These are phyloP conservation scores for Darevskia nairensis DNA, from an alignment of 2,797 vertebrate genomes.

Conservation along the genomic window DNA sequence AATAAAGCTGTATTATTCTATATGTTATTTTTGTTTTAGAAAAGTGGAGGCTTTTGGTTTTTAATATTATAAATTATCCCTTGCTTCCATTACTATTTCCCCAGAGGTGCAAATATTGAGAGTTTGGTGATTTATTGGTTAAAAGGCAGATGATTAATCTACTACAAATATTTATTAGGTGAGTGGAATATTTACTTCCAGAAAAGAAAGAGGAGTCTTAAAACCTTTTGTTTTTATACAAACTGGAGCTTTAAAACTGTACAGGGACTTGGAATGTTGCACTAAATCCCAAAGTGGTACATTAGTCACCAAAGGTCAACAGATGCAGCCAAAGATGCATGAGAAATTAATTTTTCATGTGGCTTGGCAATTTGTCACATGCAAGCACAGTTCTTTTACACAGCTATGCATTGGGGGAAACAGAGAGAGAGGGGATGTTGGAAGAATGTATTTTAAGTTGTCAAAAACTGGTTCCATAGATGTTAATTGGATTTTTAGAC, in stretches of 20 bases:
- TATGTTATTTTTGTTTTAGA: not conserved
- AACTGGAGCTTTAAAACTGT: not conserved
- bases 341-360: slow-evolving; percentile 25
- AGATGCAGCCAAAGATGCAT: not conserved
- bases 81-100: slow-evolving; percentile 29
- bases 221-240: slow-evolving; percentile 22
- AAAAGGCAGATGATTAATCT: not conserved
- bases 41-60: not conserved
- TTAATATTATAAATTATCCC: not conserved
- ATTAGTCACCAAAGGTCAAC: slow-evolving; percentile 20
- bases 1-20: not conserved
- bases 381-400: not conserved
- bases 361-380: slow-evolving; percentile 19
- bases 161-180: not conserved
- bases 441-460: not conserved
- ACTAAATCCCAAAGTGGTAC: not conserved
- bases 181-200: not conserved
- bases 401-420: not conserved
- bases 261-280: slow-evolving; percentile 2
- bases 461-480: not conserved
- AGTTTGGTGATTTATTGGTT: not conserved
- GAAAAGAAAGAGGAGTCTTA: not conserved
- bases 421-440: no score
- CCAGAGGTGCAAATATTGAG: not conserved
- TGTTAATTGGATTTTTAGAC: slow-evolving; percentile 20